A percentile compares a stretch with the other conserved stretches of the same genome.
These are phyloP conservation scores for Scolopax rusticola DNA, from an alignment of 2,797 vertebrate species.

Conservation along the genomic window DNA sequence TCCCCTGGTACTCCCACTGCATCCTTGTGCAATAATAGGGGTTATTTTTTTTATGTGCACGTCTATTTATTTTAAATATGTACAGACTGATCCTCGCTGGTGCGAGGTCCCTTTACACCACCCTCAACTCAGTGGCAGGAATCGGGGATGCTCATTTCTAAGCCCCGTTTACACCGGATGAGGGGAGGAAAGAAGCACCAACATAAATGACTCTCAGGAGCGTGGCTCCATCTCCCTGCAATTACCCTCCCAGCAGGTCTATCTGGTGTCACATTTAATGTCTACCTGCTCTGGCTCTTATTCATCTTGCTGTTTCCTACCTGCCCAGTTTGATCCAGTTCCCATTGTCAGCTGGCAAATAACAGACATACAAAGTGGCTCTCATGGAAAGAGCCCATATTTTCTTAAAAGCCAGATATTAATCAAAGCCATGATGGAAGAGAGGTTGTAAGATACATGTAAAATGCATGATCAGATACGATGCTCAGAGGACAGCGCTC, in stretches of 20 bases:
- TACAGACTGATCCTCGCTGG: not conserved
- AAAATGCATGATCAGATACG: not conserved
- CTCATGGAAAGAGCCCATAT: not conserved
- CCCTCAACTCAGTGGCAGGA: not conserved
- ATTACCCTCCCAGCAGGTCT: not conserved
- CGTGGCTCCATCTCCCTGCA: not conserved
- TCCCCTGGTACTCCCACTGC: constrained; percentile 33
- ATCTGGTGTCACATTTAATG: constrained; percentile 9
- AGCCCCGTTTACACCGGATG: not conserved
- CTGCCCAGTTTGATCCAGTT: not conserved
- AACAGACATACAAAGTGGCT: not conserved
- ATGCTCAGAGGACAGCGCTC: not conserved
- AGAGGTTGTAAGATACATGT: not conserved
- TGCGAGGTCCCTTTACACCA: not conserved
- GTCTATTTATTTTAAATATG: constrained; percentile 57
- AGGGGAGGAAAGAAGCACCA: not conserved
- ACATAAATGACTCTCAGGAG: fast-evolving
- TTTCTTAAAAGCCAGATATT: constrained; percentile 24
- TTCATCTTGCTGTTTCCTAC: not conserved
- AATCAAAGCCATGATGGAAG: constrained; percentile 48
- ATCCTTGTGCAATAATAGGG: constrained; percentile 45
- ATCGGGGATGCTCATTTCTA: fast-evolving
- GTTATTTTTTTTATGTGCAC: constrained; percentile 59
- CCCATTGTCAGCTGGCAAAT: not conserved
- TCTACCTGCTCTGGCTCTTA: not conserved